phyloP scores from a whole-genome alignment of 2,113 vertebrate species.

The Cyanoramphus novaezelandiae region DNA sequence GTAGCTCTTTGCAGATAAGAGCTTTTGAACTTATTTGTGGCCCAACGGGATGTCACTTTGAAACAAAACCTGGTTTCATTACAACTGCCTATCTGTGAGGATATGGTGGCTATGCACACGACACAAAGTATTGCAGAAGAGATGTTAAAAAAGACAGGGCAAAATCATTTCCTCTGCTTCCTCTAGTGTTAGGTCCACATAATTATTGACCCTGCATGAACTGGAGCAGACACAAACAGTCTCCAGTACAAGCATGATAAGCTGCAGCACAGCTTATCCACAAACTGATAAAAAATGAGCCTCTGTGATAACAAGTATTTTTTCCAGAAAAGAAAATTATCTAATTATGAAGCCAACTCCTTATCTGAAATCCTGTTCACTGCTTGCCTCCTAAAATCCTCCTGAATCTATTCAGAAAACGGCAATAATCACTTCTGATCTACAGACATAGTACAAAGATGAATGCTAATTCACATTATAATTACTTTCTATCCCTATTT shows the following conservation, averaged over 20 bases:
- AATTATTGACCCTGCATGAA: not conserved
- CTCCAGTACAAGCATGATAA: not conserved
- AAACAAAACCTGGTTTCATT: not conserved
- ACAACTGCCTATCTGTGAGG: rapidly evolving
- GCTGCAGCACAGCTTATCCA: not conserved
- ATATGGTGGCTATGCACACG: rapidly evolving
- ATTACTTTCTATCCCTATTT: not conserved
- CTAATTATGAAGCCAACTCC: not conserved
- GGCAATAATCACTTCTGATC: not conserved
- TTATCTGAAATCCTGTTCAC: not conserved
- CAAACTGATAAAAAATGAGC: not conserved
- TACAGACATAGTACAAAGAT: not conserved
- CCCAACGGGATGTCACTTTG: not conserved
- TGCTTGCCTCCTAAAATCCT: not conserved
- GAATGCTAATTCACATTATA: not conserved
- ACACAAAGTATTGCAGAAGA: rapidly evolving
- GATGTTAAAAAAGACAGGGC: not conserved
- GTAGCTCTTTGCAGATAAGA: not conserved
- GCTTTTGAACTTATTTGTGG: not conserved
- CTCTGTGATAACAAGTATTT: not conserved
- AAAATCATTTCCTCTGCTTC: not conserved
- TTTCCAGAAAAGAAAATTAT: not conserved
- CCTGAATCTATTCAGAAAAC: not conserved
- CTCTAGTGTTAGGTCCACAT: rapidly evolving
- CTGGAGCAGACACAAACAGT: not conserved